These are phyloP conservation scores for Drosophila tripunctata DNA, from an alignment of 2,888 invertebrate species.

Conservation along the genomic window DNA sequence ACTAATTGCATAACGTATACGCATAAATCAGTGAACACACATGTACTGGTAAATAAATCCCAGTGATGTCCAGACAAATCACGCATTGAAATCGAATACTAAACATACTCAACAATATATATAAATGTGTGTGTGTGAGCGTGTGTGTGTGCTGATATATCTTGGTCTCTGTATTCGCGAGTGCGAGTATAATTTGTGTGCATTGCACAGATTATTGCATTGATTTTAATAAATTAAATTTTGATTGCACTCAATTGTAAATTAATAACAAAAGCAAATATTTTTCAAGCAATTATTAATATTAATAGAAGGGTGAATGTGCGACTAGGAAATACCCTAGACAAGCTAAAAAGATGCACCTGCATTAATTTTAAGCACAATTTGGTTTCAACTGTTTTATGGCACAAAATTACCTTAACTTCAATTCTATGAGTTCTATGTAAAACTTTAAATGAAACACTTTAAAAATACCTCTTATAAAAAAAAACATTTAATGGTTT, in stretches of 20 bases:
- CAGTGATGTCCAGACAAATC: constrained; percentile 12
- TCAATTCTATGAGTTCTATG: too few relatives aligned
- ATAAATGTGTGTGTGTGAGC: neutral
- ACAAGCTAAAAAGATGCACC: neutral
- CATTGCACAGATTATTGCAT: constrained; percentile 5
- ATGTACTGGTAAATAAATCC: constrained; percentile 26
- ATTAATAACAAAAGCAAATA: neutral
- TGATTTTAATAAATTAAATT: constrained; percentile 16
- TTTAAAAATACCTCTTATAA: too few relatives aligned
- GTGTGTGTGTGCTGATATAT: neutral
- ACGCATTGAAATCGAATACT: constrained; percentile 22
- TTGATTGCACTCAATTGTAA: constrained; percentile 4
- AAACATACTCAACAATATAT: too few relatives aligned
- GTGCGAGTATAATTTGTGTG: neutral
- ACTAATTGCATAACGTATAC: constrained; percentile 65
- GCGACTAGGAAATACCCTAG: neutral
- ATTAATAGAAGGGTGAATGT: neutral
- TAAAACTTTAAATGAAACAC: neutral
- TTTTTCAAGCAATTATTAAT: neutral
- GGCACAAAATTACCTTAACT: too few relatives aligned
- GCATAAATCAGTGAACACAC: constrained; percentile 12
- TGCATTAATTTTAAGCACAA: too few relatives aligned
- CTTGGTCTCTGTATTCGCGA: neutral
- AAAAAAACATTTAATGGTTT: too few relatives aligned
- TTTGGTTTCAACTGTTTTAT: too few relatives aligned